Evolutionary conservation across 2,113 vertebrate species (phyloP).

Genomic region (Maccullochella peelii): DNA sequence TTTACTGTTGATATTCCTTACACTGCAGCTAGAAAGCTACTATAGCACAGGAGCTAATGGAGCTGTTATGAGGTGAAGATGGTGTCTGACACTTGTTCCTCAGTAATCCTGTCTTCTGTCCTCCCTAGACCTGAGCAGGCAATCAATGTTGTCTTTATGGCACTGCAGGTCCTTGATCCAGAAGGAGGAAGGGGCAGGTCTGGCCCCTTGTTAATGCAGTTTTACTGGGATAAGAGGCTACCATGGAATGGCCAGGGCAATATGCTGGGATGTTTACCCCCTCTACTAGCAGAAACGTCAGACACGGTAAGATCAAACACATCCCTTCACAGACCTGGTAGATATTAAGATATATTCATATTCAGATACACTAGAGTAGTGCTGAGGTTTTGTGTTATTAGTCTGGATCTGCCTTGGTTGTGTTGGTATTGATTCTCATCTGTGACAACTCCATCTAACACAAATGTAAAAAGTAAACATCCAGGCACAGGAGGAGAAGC

Average conservation of each 20-base stretch:
- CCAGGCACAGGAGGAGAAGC: background rate
- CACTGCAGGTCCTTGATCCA: constrained; percentile 37
- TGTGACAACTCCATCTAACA: background rate
- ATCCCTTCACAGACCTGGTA: constrained; percentile 1
- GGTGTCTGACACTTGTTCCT: constrained; percentile 65
- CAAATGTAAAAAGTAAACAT: background rate
- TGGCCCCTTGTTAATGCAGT: constrained; percentile 46
- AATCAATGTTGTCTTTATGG: constrained; percentile 77
- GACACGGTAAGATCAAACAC: constrained; percentile 45
- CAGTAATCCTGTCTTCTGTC: constrained; percentile 68
- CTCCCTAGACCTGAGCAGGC: constrained; percentile 55
- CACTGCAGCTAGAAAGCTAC: constrained; percentile 23
- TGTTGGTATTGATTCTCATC: background rate
- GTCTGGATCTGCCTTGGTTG: constrained; percentile 2
- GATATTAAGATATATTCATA: background rate
- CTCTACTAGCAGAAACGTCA: constrained; percentile 16
- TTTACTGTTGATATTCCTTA: background rate
- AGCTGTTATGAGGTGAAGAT: constrained; percentile 59
- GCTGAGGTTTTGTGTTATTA: background rate
- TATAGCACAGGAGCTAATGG: constrained; percentile 59
- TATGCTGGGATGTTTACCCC: background rate
- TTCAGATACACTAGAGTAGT: background rate
- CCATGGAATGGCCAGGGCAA: constrained; percentile 3
- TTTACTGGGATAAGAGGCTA: constrained; percentile 50
- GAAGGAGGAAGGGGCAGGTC: constrained; percentile 7